Percentiles rank a stretch among this genome's conserved stretches.
These are phyloP conservation scores for Epirrhoe alternata DNA, from an alignment of 2,888 invertebrate genomes.

Conservation along the genomic window DNA sequence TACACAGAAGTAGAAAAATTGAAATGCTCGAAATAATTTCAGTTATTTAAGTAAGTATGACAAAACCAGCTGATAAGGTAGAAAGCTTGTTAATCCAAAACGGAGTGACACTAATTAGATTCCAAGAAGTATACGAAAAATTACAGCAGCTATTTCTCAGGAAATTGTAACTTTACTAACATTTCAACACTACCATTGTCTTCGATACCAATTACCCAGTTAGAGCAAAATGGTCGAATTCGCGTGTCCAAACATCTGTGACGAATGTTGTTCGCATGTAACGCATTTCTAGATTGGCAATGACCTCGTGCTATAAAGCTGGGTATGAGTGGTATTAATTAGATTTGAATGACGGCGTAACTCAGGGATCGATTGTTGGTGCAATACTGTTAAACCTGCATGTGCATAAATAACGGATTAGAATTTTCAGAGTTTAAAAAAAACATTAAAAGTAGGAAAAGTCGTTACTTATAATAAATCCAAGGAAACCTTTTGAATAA, in stretches of 20 bases:
- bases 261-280: slow-evolving; percentile 25
- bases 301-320: slow-evolving; percentile 32
- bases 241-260: slow-evolving; percentile 13
- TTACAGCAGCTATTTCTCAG: not conserved
- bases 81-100: too few species aligned
- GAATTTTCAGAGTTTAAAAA: too few species aligned
- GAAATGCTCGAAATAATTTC: too few species aligned
- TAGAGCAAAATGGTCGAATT: slow-evolving; percentile 3
- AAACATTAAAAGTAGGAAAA: too few species aligned
- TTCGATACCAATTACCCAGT: slow-evolving; percentile 12
- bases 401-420: too few species aligned
- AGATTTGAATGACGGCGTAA: slow-evolving; percentile 13
- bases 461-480: too few species aligned
- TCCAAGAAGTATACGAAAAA: not conserved
- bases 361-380: slow-evolving; percentile 10
- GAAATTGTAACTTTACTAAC: not conserved
- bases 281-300: slow-evolving; percentile 25
- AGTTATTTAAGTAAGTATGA: too few species aligned
- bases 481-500: too few species aligned
- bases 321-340: slow-evolving; percentile 31
- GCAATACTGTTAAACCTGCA: slow-evolving; percentile 7
- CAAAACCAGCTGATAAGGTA: too few species aligned
- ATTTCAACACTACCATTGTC: slow-evolving; percentile 20
- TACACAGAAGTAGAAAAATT: too few species aligned
- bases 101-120: too few species aligned